Percentiles rank a stretch among this genome's conserved stretches.
phyloP scores from a whole-genome alignment of 2,113 vertebrate species.

The Aleadryas rufinucha region DNA sequence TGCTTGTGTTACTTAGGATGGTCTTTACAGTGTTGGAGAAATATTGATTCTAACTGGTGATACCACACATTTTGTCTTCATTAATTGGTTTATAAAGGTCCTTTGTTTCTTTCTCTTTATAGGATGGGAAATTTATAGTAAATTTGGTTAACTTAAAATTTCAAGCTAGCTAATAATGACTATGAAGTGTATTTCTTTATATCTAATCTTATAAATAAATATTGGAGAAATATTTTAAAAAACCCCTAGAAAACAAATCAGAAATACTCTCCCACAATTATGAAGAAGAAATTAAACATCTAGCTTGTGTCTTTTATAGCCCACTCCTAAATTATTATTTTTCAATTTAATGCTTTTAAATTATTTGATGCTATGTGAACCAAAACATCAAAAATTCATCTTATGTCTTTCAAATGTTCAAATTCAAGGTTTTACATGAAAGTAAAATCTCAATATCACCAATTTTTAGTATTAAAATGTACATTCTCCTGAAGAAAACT shows the following conservation, averaged over 20 bases:
- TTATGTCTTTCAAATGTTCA: background rate
- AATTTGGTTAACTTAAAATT: background rate
- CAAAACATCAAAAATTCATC: background rate
- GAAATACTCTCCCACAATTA: background rate
- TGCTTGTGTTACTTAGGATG: background rate
- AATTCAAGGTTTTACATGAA: background rate
- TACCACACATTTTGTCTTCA: background rate
- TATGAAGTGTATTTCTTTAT: background rate
- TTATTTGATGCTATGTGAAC: background rate
- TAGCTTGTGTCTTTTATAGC: background rate
- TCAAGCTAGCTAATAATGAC: background rate
- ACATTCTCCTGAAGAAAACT: background rate
- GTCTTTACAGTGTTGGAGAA: background rate
- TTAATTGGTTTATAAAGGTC: background rate
- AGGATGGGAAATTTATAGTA: background rate
- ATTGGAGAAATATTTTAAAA: background rate
- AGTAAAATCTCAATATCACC: background rate
- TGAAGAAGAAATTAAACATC: background rate
- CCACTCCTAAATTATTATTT: background rate
- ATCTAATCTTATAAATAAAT: background rate
- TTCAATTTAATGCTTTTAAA: background rate
- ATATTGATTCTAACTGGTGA: background rate
- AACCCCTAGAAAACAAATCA: background rate
- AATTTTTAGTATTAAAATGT: background rate
- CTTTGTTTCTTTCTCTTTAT: background rate